These are phyloP conservation scores for Heliconius congener DNA, from an alignment of 1,140 invertebrate genomes.

Conservation along the genomic window DNA sequence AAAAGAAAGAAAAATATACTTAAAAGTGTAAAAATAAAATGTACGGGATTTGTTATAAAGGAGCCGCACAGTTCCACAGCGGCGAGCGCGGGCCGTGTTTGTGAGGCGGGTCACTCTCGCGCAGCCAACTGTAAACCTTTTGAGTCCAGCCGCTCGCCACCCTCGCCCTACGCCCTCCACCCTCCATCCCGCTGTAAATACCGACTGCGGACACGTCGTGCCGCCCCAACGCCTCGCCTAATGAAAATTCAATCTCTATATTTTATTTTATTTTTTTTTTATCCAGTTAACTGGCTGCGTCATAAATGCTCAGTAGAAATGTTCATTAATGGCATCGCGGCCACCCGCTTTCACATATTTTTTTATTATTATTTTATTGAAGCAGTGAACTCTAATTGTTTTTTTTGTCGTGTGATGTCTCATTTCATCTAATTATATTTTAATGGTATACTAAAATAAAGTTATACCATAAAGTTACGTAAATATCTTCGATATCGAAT, in stretches of 20 bases:
- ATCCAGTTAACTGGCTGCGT: constrained; percentile 55
- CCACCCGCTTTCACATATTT: neutral
- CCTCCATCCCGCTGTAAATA: constrained; percentile 58
- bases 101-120: constrained; percentile 77
- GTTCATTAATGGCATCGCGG: constrained; percentile 43
- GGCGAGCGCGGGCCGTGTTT: constrained; percentile 66
- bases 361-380: neutral
- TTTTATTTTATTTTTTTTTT: constrained; percentile 64
- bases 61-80: constrained; percentile 64
- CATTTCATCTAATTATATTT: neutral
- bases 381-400: neutral
- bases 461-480: neutral
- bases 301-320: constrained; percentile 60
- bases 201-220: constrained; percentile 65
- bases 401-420: neutral
- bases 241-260: constrained; percentile 78
- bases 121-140: constrained; percentile 78
- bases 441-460: neutral
- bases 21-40: constrained; percentile 49
- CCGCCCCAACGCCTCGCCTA: constrained; percentile 76
- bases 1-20: neutral
- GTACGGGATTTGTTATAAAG: constrained; percentile 52
- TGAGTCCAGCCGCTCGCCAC: constrained; percentile 67
- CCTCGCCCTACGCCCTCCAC: constrained; percentile 39
- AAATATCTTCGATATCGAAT: neutral